Percentiles rank a stretch among this genome's conserved stretches.
Conservation (phyloP, 1,140 invertebrate species). For the Listronotus bonariensis region DNA sequence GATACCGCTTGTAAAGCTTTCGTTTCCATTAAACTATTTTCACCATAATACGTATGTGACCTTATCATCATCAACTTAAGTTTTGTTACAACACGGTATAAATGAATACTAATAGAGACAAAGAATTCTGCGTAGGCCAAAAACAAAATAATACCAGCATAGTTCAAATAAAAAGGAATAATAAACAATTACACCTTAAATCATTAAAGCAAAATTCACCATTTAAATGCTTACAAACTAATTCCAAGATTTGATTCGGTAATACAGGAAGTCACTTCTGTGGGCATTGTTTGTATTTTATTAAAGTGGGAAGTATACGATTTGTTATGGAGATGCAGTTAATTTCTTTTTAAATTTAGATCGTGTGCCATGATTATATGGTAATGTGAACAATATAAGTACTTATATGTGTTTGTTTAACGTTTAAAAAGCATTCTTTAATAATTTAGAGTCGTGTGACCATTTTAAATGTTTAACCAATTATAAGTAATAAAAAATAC, state of each 20-base stretch:
- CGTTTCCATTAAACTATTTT: too few relatives aligned
- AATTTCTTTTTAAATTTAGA: slow-evolving; percentile 21
- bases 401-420: neutral
- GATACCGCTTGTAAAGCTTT: too few relatives aligned
- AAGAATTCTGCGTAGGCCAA: too few relatives aligned
- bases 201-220: neutral
- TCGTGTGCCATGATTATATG: slow-evolving; percentile 6
- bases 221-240: slow-evolving; percentile 3
- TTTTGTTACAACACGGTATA: too few relatives aligned
- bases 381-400: neutral
- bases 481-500: too few relatives aligned
- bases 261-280: slow-evolving; percentile 18
- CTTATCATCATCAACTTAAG: too few relatives aligned
- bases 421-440: neutral
- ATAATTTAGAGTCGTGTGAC: too few relatives aligned
- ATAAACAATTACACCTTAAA: neutral
- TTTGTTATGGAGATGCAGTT: slow-evolving; percentile 17
- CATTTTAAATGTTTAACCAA: too few relatives aligned
- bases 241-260: slow-evolving; percentile 17
- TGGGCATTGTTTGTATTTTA: slow-evolving; percentile 13
- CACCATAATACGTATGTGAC: too few relatives aligned
- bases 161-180: too few relatives aligned
- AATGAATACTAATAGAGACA: too few relatives aligned
- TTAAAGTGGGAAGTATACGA: slow-evolving; percentile 10
- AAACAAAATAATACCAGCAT: too few relatives aligned